Evolutionary conservation across 2,888 invertebrate species (phyloP).

Genomic region (Steromphala cineraria): DNA sequence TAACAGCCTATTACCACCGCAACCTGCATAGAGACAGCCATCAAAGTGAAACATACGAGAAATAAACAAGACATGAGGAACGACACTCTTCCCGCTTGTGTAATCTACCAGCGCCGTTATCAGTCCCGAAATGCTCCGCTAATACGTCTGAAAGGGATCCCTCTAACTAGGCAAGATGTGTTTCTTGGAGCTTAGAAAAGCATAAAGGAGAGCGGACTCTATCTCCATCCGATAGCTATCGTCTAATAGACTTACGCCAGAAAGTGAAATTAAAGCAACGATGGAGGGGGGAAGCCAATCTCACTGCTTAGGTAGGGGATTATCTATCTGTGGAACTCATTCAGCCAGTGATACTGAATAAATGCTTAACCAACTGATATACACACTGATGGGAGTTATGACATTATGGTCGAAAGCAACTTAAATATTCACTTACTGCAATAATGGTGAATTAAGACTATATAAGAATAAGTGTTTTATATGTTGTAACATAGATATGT

Average conservation of each 20-base stretch:
- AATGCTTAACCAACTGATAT: too few relatives aligned
- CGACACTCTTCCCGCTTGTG: not conserved
- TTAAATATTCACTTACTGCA: too few relatives aligned
- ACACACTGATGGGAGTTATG: too few relatives aligned
- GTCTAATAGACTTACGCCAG: not conserved
- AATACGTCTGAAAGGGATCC: conserved; percentile 10
- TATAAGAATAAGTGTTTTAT: too few relatives aligned
- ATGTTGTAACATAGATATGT: too few relatives aligned
- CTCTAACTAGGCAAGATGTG: not conserved
- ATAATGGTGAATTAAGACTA: too few relatives aligned
- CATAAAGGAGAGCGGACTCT: not conserved
- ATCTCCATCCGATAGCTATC: not conserved
- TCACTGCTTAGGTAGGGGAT: not conserved
- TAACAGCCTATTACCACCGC: too few relatives aligned
- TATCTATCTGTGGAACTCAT: not conserved
- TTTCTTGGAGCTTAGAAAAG: not conserved
- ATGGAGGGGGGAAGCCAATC: not conserved
- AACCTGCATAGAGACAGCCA: too few relatives aligned
- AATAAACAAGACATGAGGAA: conserved; percentile 1
- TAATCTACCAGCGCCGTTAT: conserved; percentile 5
- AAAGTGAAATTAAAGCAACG: not conserved
- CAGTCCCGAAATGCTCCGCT: conserved; percentile 9
- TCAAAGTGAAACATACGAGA: not conserved
- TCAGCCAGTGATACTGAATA: too few relatives aligned
- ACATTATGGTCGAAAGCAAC: too few relatives aligned